Base-by-base conservation (phyloP, 2,113 vertebrate genomes). In the Poecilia latipinna region DNA sequence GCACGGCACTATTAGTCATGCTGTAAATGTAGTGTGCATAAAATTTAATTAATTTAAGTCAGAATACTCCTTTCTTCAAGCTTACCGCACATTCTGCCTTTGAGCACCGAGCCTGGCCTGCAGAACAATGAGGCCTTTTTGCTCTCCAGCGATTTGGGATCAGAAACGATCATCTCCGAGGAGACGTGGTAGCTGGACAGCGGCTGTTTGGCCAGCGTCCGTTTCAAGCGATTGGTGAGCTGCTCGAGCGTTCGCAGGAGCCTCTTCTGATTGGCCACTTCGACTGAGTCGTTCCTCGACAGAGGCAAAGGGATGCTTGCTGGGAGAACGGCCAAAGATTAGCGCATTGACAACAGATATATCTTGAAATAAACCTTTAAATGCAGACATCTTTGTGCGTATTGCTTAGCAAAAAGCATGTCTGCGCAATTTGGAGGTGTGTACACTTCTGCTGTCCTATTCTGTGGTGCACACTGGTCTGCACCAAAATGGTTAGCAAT, bases 31-130 rank as follows among this genome's bases (percentile, higher is more conserved):
- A 67, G 3, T 12, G 28, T 77, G 69, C 12, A 8, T 28, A 65
- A 37, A 11, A 69, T 31, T 11, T 3, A 32, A 12, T 0, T 0
- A 12, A 65, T 42, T 72, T 62, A 61, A 48, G 8, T 28, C 32
- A 31, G 51, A 5, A n/a, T 39, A 24, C 4, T 0, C 24, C 24
- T 63, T 13, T 29, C 10, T 10, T 74, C 24, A 22, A 12, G 10
- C 37, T 96, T 94, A 99, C 98, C 97, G 83, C 98, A 99, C 97
- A 98, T 96, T 67, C 97, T 94, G 4, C 96, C 97, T 79, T 96
- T 97, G 65, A 99, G 94, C 82, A 99, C 92, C 0, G 98, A 98
- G 78, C 98, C 98, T 0, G 97, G 97, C 60, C 95, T 94, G 90
- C 98, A 99, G 92, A 95, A 99, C 33, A 98, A 95, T 35, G 95